Base-by-base conservation (phyloP, 1,140 invertebrate species). In the Trissolcus basalis region DNA sequence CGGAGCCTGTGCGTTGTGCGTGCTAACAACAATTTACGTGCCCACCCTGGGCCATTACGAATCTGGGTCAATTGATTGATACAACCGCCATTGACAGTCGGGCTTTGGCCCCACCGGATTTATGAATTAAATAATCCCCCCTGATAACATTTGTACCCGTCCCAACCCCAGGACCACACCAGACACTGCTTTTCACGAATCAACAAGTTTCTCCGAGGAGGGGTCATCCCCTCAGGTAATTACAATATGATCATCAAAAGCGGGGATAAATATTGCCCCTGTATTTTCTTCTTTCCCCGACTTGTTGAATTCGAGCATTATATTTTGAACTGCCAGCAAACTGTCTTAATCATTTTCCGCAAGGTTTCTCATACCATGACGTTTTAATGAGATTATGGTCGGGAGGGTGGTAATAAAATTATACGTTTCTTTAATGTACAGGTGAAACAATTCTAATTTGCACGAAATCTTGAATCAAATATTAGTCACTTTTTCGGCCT, bases 1-100 rank as follows among this genome's bases (percentile, higher is more conserved):
- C 56, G 12, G 39, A 11, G 27, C 35, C 39, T 39, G 11, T n/a
- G 9, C 35, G 1, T 36, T 49, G 51, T 67, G 39, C 19, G 33
- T 32, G 19, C 15, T 12, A 43, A 54, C 53, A 55, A 73, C 60
- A 60, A 55, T 73, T 73, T 65, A 48, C 70, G 58, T 13, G 44
- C 19, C 36, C 58, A 41, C 45, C 36, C 56, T 36, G 49, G 36
- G 33, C 50, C 27, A 13, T 53, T 16, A 15, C 43, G 59, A 63
- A 75, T 75, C 44, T 56, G 48, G 71, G 71, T 63, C 71, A 63
- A 68, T 74, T 67, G 63, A 74, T 74, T 74, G 71, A 74, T 68
- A 68, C 49, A 51, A 58, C 63, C 61, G 44, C 61, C 56, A 60
- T 49, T 61, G 50, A 61, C 63, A 68, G 49, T 49, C 48, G 9